Evolutionary conservation across 2,888 invertebrate species (phyloP).

Genomic region (Sussaba pulchella): DNA sequence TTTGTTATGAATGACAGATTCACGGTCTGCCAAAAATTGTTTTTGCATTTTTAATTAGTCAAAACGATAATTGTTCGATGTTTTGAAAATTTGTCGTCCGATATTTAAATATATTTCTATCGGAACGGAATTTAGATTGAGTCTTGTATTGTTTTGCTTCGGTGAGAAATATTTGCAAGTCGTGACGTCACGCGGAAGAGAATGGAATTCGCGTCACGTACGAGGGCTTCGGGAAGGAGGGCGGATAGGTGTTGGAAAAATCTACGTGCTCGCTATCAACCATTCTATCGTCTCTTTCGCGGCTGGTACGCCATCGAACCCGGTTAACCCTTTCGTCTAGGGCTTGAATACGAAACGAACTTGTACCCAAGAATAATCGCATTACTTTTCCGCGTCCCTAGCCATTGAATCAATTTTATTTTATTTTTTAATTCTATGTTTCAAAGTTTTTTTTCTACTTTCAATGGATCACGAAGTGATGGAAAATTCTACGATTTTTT

Average conservation of each 20-base stretch:
- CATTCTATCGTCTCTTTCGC: conserved; percentile 6
- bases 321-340: background rate
- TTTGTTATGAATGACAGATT: too few species aligned
- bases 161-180: conserved; percentile 46
- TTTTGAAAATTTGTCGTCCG: too few species aligned
- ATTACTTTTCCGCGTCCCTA: conserved; percentile 13
- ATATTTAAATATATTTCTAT: background rate
- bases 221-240: background rate
- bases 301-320: conserved; percentile 1
- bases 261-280: conserved; percentile 49
- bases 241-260: conserved; percentile 39
- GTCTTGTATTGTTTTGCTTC: too few species aligned
- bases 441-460: background rate
- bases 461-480: background rate
- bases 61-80: too few species aligned
- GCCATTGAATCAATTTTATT: conserved; percentile 5
- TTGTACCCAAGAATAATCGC: conserved; percentile 41
- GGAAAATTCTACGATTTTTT: background rate
- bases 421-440: background rate
- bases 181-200: conserved; percentile 22
- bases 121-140: background rate
- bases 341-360: conserved; percentile 18
- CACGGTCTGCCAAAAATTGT: too few species aligned
- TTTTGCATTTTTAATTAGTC: too few species aligned
- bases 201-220: conserved; percentile 55